phyloP scores from a whole-genome alignment of 2,113 vertebrate genomes.

The Noturus placidus region DNA sequence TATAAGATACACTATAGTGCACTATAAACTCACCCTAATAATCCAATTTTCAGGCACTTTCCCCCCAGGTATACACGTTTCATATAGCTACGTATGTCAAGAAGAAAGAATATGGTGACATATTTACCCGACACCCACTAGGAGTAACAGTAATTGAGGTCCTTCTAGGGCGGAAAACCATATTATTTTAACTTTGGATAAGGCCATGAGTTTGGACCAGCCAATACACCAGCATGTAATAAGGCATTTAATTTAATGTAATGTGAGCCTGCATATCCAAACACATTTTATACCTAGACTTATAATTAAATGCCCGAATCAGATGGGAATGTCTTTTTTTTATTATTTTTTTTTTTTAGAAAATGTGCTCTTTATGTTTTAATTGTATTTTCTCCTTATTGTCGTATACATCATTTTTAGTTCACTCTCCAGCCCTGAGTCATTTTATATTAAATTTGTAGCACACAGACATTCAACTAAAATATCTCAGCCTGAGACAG shows the following conservation, averaged over 20 bases:
- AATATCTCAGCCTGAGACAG: not conserved
- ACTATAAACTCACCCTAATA: not conserved
- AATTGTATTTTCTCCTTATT: not conserved
- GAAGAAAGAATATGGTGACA: not conserved
- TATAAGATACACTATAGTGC: not conserved
- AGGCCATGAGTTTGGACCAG: not conserved
- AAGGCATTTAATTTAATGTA: not conserved
- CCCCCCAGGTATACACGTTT: not conserved
- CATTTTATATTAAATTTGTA: not conserved
- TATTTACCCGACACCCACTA: not conserved
- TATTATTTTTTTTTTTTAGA: not conserved
- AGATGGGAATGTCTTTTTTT: not conserved
- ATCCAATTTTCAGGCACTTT: not conserved
- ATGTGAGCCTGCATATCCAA: not conserved
- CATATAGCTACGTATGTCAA: not conserved
- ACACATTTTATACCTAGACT: not conserved
- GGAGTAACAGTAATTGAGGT: not conserved
- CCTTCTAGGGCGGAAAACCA: not conserved
- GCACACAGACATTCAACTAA: not conserved
- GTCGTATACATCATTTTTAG: not conserved
- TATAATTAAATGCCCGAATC: not conserved
- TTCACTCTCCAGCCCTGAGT: not conserved
- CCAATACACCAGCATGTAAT: not conserved
- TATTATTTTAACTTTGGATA: not conserved
- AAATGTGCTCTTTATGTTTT: not conserved